Percentiles rank a stretch among this genome's conserved stretches.
Conservation (phyloP, 2,888 invertebrate species). For the Trachelus stipa region DNA sequence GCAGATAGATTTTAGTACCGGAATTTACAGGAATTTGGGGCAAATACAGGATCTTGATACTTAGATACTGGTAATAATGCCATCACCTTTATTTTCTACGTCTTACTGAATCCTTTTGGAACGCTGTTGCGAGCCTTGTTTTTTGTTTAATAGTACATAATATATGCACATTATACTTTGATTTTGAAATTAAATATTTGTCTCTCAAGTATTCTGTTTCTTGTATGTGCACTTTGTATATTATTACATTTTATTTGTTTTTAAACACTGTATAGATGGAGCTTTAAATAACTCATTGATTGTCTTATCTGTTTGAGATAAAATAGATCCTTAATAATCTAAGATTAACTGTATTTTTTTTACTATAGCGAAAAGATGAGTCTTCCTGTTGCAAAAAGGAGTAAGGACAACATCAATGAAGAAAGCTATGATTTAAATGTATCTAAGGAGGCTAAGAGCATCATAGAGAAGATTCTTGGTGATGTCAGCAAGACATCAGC, state of each 20-base stretch:
- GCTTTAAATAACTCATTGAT: neutral
- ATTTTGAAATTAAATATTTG: neutral
- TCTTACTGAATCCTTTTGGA: neutral
- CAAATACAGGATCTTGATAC: neutral
- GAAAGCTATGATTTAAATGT: slow-evolving; percentile 73
- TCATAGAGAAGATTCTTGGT: slow-evolving; percentile 79
- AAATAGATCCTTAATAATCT: neutral
- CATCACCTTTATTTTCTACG: neutral
- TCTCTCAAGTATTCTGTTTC: neutral
- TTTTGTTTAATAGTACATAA: neutral
- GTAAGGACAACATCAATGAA: slow-evolving; percentile 53
- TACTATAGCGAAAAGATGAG: slow-evolving; percentile 49
- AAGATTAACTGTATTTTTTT: neutral
- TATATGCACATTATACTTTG: neutral
- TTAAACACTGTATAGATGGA: slow-evolving; percentile 1
- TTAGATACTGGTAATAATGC: neutral
- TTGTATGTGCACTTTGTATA: neutral
- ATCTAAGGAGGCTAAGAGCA: slow-evolving; percentile 73
- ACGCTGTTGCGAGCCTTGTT: neutral
- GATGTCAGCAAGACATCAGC: slow-evolving; percentile 89
- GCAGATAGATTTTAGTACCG: neutral
- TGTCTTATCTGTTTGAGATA: neutral
- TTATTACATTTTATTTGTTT: neutral
- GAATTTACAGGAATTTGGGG: neutral
- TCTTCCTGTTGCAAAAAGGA: slow-evolving; percentile 53